Evolutionary conservation across 2,113 vertebrate genomes (phyloP).

Genomic region (Etia nguti): DNA sequence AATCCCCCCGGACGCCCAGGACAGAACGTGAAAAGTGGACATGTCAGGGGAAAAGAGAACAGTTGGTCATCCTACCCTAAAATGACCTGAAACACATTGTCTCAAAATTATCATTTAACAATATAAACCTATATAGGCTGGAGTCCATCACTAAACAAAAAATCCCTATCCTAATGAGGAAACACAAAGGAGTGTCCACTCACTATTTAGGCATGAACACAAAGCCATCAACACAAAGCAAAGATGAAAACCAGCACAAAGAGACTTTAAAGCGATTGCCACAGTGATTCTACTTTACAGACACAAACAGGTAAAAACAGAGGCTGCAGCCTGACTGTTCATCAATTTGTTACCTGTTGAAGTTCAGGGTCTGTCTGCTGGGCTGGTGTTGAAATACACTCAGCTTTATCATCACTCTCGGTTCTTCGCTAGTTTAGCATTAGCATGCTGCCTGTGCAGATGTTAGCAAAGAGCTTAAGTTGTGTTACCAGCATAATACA

Average conservation of each 20-base stretch:
- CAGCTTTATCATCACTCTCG: neutral
- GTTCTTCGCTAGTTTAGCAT: accelerated
- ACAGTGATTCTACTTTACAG: too few species aligned
- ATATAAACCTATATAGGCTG: neutral
- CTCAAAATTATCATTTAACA: neutral
- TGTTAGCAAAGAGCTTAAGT: neutral
- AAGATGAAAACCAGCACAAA: too few species aligned
- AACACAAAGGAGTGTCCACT: too few species aligned
- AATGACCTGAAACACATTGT: neutral
- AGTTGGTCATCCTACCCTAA: neutral
- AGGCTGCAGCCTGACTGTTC: too few species aligned
- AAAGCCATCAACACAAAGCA: too few species aligned
- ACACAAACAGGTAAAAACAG: too few species aligned
- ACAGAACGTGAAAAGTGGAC: too few species aligned
- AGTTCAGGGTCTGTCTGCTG: neutral
- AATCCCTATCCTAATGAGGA: too few species aligned
- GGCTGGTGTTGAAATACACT: neutral
- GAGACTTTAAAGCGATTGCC: too few species aligned
- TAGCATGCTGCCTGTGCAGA: neutral
- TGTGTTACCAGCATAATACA: neutral
- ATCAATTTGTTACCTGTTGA: neutral
- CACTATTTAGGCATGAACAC: too few species aligned
- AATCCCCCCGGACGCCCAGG: too few species aligned
- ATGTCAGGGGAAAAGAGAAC: too few species aligned
- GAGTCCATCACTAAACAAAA: neutral